Conservation (phyloP, 2,888 invertebrate species). For the Kuschelorhynchus macadamiae region DNA sequence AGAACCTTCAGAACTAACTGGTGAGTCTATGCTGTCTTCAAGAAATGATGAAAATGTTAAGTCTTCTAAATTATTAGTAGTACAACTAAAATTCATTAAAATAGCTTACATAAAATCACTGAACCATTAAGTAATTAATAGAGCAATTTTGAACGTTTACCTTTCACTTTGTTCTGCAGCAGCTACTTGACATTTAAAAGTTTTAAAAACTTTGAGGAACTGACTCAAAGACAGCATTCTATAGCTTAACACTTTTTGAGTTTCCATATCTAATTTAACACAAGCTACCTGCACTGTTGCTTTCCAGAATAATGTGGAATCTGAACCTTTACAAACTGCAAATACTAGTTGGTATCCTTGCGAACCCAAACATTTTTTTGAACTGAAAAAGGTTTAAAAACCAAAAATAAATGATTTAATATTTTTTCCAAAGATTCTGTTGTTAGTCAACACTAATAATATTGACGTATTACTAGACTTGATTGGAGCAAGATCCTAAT, state of each 20-base stretch:
- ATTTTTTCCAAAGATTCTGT: no score
- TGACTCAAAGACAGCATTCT: conserved; percentile 75
- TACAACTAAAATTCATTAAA: conserved; percentile 19
- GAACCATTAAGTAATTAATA: no score
- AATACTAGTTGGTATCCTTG: conserved; percentile 77
- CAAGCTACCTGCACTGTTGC: conserved; percentile 78
- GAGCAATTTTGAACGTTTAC: no score
- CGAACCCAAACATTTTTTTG: conserved; percentile 73
- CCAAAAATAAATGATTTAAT: no score
- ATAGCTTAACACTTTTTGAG: conserved; percentile 72
- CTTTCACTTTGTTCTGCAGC: conserved; percentile 63
- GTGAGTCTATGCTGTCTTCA: conserved; percentile 56
- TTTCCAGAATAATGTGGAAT: conserved; percentile 78
- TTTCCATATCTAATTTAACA: conserved; percentile 72
- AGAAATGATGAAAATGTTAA: conserved; percentile 66
- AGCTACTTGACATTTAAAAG: conserved; percentile 69
- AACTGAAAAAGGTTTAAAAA: no score
- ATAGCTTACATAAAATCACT: no score
- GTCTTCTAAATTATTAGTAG: conserved; percentile 41
- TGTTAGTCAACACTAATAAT: no score
- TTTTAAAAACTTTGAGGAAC: conserved; percentile 75
- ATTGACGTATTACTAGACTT: no score
- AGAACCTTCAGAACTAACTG: conserved; percentile 52
- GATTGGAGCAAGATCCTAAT: no score
- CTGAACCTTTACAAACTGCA: conserved; percentile 76